Conservation (phyloP, 1,140 invertebrate genomes). For the Apis cerana region DNA sequence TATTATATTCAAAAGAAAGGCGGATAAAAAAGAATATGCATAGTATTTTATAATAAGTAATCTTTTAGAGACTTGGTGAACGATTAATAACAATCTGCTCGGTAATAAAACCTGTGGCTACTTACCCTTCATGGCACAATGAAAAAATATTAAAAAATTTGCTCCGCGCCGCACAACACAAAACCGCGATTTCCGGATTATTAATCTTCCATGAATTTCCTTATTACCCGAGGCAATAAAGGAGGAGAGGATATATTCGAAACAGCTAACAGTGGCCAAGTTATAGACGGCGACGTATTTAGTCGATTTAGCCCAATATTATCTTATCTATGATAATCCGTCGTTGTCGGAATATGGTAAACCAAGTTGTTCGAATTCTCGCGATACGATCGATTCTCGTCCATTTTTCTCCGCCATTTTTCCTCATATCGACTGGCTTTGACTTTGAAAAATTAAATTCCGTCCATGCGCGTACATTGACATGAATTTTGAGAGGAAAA, state of each 20-base stretch:
- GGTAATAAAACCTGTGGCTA: slow-evolving; percentile 14
- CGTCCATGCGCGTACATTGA: not conserved
- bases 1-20: not conserved
- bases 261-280: not conserved
- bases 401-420: slow-evolving; percentile 21
- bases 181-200: slow-evolving; percentile 2
- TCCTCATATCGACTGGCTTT: not conserved
- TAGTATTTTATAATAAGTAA: not conserved
- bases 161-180: not conserved
- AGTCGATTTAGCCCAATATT: slow-evolving; percentile 33
- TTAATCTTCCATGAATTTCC: slow-evolving; percentile 8
- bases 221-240: slow-evolving; percentile 1
- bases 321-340: slow-evolving; percentile 50
- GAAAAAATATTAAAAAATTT: slow-evolving; percentile 23
- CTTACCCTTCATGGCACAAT: not conserved
- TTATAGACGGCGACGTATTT: slow-evolving; percentile 12
- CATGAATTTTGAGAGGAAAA: not conserved
- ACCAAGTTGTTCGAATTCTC: slow-evolving; percentile 39
- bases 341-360: slow-evolving; percentile 40
- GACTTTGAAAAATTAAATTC: slow-evolving; percentile 52
- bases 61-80: not conserved
- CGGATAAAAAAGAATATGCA: not conserved
- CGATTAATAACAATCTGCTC: slow-evolving; percentile 19
- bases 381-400: not conserved
- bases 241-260: not conserved